phyloP scores from a whole-genome alignment of 1,140 invertebrate genomes.

The Charaxes varanes region DNA sequence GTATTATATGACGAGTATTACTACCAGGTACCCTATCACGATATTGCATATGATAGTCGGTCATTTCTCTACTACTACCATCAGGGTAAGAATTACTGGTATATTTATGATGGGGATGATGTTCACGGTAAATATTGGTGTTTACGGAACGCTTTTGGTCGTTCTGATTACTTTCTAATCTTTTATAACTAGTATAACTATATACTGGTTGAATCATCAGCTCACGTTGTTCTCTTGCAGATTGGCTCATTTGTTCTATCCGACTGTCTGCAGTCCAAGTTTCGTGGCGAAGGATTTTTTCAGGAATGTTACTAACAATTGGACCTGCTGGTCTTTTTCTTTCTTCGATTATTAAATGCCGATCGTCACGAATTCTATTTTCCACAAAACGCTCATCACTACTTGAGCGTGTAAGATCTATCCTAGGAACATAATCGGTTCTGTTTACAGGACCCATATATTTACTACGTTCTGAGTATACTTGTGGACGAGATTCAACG shows the following conservation, averaged over 20 bases:
- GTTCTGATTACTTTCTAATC: conserved; percentile 56
- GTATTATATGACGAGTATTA: conserved; percentile 67
- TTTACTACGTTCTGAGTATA: conserved; percentile 46
- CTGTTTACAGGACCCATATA: conserved; percentile 38
- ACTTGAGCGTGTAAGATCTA: conserved; percentile 61
- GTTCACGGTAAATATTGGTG: conserved; percentile 34
- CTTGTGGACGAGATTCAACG: conserved; percentile 47
- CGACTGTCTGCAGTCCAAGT: conserved; percentile 62
- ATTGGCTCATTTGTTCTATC: conserved; percentile 53
- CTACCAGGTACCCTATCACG: conserved; percentile 47
- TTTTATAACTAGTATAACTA: conserved; percentile 60
- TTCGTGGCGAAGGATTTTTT: conserved; percentile 66
- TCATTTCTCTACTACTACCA: conserved; percentile 29
- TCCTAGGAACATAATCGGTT: conserved; percentile 63
- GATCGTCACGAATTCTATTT: conserved; percentile 51
- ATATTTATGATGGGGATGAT: conserved; percentile 44
- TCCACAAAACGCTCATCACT: conserved; percentile 48
- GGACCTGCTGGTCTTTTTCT: conserved; percentile 56
- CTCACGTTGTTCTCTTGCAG: conserved; percentile 55
- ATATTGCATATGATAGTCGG: conserved; percentile 47
- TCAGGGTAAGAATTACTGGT: conserved; percentile 39
- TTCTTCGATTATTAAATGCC: conserved; percentile 56
- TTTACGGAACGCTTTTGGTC: conserved; percentile 41
- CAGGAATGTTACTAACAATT: conserved; percentile 65
- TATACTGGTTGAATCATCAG: conserved; percentile 62